Conservation (phyloP, 2,888 invertebrate species). For the Trilocha varians region DNA sequence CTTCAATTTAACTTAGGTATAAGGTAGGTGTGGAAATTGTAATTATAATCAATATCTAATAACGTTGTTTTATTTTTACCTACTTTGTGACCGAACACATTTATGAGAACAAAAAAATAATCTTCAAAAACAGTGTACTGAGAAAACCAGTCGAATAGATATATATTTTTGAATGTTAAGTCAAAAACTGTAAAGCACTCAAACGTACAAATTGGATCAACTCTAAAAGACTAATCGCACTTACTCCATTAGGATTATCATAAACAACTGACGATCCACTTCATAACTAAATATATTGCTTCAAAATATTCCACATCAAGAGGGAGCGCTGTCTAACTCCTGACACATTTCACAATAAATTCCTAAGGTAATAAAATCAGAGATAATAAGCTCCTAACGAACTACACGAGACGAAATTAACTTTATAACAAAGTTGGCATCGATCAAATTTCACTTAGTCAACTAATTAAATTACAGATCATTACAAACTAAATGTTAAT, state of each 20-base stretch:
- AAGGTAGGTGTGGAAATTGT: too few relatives aligned
- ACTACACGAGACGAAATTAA: conserved; percentile 18
- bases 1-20: too few relatives aligned
- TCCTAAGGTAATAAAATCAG: conserved; percentile 13
- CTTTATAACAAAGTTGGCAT: conserved; percentile 20
- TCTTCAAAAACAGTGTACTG: background rate
- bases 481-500: conserved; percentile 27
- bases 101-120: too few relatives aligned
- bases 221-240: too few relatives aligned
- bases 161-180: too few relatives aligned
- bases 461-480: conserved; percentile 26
- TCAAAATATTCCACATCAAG: background rate
- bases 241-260: too few relatives aligned
- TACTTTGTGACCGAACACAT: too few relatives aligned
- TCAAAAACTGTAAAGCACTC: too few relatives aligned
- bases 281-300: background rate
- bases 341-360: background rate
- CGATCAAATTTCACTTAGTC: conserved; percentile 23
- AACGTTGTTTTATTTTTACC: too few relatives aligned
- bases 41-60: too few relatives aligned
- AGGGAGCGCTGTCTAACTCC: background rate
- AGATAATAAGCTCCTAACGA: conserved; percentile 14
- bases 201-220: too few relatives aligned
- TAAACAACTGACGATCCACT: conserved; percentile 1
- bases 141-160: too few relatives aligned